Evolutionary conservation across 2,797 vertebrate genomes (phyloP).

Genomic region (Furcifer pardalis): DNA sequence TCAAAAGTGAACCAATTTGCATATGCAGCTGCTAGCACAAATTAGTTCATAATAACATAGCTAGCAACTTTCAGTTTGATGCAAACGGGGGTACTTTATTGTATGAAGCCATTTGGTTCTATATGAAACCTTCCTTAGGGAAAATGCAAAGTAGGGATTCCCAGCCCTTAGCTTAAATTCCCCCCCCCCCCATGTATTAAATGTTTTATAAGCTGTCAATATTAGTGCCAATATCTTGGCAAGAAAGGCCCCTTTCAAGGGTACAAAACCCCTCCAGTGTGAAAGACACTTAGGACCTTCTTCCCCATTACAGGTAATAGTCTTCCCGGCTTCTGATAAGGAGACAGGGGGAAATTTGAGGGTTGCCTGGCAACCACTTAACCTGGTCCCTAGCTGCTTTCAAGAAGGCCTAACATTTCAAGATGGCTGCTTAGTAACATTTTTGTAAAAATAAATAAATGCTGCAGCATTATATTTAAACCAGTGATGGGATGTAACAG

Average conservation of each 20-base stretch:
- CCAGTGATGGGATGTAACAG: too few species aligned
- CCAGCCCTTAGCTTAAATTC: slow-evolving; percentile 2
- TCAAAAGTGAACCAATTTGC: slow-evolving; percentile 38
- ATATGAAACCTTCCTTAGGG: slow-evolving; percentile 32
- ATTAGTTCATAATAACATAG: slow-evolving; percentile 35
- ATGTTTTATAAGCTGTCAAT: slow-evolving; percentile 21
- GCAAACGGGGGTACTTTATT: slow-evolving; percentile 13
- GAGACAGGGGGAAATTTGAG: background rate
- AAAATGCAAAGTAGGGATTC: background rate
- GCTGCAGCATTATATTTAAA: too few species aligned
- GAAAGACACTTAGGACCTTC: background rate
- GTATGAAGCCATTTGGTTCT: slow-evolving; percentile 12
- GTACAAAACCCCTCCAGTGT: too few species aligned
- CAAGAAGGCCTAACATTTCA: background rate
- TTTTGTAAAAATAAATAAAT: background rate
- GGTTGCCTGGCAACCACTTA: background rate
- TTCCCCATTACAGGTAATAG: too few species aligned
- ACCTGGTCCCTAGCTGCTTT: background rate
- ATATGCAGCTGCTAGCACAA: background rate
- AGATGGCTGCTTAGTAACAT: background rate
- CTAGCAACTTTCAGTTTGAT: slow-evolving; percentile 28
- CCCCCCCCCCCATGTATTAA: too few species aligned
- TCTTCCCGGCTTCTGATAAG: background rate
- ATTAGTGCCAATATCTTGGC: background rate
- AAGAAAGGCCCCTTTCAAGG: background rate